Evolutionary conservation across 2,888 invertebrate species (phyloP), one percentile per base, ranked within the genome.

Genomic region (Machimus atricapillus): DNA sequence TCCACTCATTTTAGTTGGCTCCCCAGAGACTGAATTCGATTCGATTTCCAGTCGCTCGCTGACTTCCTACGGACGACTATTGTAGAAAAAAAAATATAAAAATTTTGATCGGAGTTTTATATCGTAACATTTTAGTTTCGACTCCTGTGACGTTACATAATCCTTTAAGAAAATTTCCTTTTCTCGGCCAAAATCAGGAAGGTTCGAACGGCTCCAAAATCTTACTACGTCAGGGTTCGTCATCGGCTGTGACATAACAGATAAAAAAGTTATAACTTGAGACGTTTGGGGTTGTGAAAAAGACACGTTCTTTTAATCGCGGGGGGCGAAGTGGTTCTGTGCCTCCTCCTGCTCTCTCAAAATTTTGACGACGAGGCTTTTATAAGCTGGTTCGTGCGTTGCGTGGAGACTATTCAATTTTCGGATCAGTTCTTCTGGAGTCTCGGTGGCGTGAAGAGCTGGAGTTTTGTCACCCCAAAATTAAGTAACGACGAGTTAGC

Each of bases 71-170:
- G 66, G 66, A 66, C 66, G 27, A 66, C 66, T 12, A 66, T 66
- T 46, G n/a, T n/a, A n/a, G n/a, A n/a, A 46, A 2, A 40, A 40
- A 40, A 40, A 5, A 43, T 8, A 43, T 8, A 43, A 12, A 66
- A 3, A 27, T 3, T n/a, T 66, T 19, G 23, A 12, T 66, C 27
- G 66, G 8, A 66, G 27, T 23, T 23, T 23, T 9, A 56, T 19
- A n/a, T n/a, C n/a, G 66, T 9, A 27, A 56, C 19, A 66, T 12
- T 27, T 12, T 12, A n/a, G 66, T 66, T 34, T 27, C 66, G 27
- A 66, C 5, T 66, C 27, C 27, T 43, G 78, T 52, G 79, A 43
- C 79, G 81, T 81, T 81, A 81, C 81, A 81, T 81, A 81, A 81
- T 81, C 8, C 34, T 52, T 46, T 31, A n/a, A n/a, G n/a, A 79